Percentiles rank a stretch among this genome's conserved stretches.
phyloP scores from a whole-genome alignment of 2,888 invertebrate species.

The Nebria brevicollis region DNA sequence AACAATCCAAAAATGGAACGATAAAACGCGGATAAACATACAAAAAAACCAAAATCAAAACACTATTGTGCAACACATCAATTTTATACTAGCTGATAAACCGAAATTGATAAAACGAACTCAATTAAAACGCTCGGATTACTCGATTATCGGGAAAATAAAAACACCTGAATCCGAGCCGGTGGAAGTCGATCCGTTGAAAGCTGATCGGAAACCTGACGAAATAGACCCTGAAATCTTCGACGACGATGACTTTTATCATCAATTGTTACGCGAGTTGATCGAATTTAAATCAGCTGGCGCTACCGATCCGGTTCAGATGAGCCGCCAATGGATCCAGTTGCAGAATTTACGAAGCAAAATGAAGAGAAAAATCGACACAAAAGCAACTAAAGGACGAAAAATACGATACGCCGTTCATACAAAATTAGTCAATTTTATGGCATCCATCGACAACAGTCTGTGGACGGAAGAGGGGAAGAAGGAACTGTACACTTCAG shows the following conservation, averaged over 20 bases:
- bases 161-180: conserved; percentile 26
- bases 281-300: conserved; percentile 91
- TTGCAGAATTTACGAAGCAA: conserved; percentile 91
- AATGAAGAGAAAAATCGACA: conserved; percentile 93
- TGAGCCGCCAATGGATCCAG: conserved; percentile 91
- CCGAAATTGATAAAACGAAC: conserved; percentile 81
- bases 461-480: conserved; percentile 82
- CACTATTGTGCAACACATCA: conserved; percentile 82
- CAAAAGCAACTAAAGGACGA: conserved; percentile 93
- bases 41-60: conserved; percentile 72
- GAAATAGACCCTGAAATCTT: conserved; percentile 86
- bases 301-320: conserved; percentile 83
- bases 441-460: conserved; percentile 80
- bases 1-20: conserved; percentile 94
- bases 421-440: conserved; percentile 87
- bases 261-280: conserved; percentile 88
- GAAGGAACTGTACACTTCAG: conserved; percentile 81
- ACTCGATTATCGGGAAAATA: conserved; percentile 73
- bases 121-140: conserved; percentile 80
- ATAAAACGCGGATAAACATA: conserved; percentile 82
- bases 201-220: conserved; percentile 57
- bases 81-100: conserved; percentile 83
- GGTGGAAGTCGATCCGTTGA: conserved; percentile 51
- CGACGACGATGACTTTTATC: conserved; percentile 98
- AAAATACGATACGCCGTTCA: conserved; percentile 88